These are phyloP conservation scores for Vannuccia rotundouncinata DNA, from an alignment of 2,888 invertebrate genomes.

Conservation along the genomic window DNA sequence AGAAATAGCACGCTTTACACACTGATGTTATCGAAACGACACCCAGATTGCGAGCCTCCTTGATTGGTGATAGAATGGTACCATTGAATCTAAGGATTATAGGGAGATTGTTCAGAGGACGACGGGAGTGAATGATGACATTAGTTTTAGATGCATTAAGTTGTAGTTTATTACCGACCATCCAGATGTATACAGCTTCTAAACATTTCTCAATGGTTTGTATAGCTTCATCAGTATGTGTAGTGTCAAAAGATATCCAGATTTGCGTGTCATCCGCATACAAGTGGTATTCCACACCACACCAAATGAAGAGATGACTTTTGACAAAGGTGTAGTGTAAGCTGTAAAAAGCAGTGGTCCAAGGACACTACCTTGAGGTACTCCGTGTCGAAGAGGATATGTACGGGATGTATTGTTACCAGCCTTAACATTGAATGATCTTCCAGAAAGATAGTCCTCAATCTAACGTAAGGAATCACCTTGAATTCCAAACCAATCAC, in stretches of 20 bases:
- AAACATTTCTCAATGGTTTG: constrained; percentile 26
- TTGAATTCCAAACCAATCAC: constrained; percentile 15
- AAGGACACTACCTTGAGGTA: constrained; percentile 26
- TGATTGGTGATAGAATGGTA: too few relatives aligned
- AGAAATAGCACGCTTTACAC: too few relatives aligned
- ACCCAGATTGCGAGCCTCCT: too few relatives aligned
- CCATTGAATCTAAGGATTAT: too few relatives aligned
- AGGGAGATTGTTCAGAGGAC: too few relatives aligned
- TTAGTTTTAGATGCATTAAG: too few relatives aligned
- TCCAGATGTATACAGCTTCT: constrained; percentile 26
- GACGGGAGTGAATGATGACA: too few relatives aligned
- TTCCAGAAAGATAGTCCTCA: constrained; percentile 26
- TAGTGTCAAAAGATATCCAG: constrained; percentile 24
- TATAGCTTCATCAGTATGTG: constrained; percentile 26
- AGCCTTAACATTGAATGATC: constrained; percentile 24
- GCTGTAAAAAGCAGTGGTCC: constrained; percentile 23
- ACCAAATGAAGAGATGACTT: constrained; percentile 26
- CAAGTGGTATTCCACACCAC: constrained; percentile 26
- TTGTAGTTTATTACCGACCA: too few relatives aligned
- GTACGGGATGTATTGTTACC: constrained; percentile 26
- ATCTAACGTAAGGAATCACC: constrained; percentile 20
- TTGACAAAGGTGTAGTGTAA: constrained; percentile 26
- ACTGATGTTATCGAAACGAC: too few relatives aligned
- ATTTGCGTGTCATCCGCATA: constrained; percentile 22
- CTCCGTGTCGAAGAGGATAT: constrained; percentile 26